Conservation (phyloP, 2,797 vertebrate genomes). For the Tokudaia muenninki region DNA sequence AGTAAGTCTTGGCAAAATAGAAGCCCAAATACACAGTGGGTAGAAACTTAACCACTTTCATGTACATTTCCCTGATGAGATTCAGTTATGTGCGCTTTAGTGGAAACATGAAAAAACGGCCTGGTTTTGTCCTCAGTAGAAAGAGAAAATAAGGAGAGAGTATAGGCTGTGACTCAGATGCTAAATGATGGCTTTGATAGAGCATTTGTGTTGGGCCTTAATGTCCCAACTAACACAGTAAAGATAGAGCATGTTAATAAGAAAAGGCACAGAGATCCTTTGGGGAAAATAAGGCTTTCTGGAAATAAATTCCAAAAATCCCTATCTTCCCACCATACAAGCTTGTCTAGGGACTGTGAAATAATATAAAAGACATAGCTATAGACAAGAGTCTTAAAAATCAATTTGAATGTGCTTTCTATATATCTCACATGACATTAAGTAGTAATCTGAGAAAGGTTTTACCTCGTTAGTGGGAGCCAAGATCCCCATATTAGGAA, state of each 20-base stretch:
- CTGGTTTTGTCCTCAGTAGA: neutral
- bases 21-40: neutral
- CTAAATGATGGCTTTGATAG: neutral
- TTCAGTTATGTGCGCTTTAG: neutral
- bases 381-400: slow-evolving; percentile 53
- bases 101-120: neutral
- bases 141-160: neutral
- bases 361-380: neutral
- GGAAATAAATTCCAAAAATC: slow-evolving; percentile 18
- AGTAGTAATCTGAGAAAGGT: slow-evolving; percentile 62
- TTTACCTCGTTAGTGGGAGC: slow-evolving; percentile 30
- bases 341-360: neutral
- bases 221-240: neutral
- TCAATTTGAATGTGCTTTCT: slow-evolving; percentile 38
- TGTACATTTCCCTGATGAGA: neutral
- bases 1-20: neutral
- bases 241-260: slow-evolving; percentile 28
- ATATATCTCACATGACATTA: slow-evolving; percentile 47
- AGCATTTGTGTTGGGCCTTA: neutral
- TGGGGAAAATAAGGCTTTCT: neutral
- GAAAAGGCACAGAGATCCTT: neutral
- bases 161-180: neutral
- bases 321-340: neutral
- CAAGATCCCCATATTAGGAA: slow-evolving; percentile 28
- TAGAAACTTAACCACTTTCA: neutral